Base-by-base conservation (phyloP, 1,140 invertebrate species). In the Cryptotermes secundus region DNA sequence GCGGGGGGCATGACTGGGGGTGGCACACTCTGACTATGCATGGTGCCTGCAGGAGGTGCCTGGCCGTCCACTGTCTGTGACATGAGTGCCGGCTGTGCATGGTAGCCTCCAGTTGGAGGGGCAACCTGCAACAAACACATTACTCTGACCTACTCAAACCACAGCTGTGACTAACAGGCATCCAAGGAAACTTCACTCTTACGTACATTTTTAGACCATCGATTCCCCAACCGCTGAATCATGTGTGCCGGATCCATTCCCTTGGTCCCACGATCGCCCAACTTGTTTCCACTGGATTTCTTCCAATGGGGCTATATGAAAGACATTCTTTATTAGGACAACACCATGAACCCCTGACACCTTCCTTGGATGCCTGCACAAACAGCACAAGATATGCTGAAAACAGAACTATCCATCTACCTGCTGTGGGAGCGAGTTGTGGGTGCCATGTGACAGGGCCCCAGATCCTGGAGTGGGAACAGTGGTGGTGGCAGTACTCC, bases 1-100 rank as follows among this genome's bases (percentile, higher is more conserved):
- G 94, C 91, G 53, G 94, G 94, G 85, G 94, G 93, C 89, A 95
- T 91, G 16, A 94, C 94, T 22, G 92, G 83, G 31, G 83, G 84
- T 59, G 86, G 80, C 80, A 85, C 84, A 53, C 34, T 42, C 81
- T 83, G 85, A 86, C 83, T 84, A 80, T 84, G 83, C 2, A 84
- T 35, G 31, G 38, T 36, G 34, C 83, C 83, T 79, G 80, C 53
- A 79, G 80, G 34, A 36, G 38, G 81, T 82, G 35, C 36, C 53
- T 86, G 85, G 19, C 85, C 85, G 42, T 86, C 85, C 86, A 86
- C n/a, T 49, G 34, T 65, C 81, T 84, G 83, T 19, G 83, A 84
- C 79, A 81, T 31, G 34, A 72, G 42, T 53, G 91, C 89, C n/a
- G 91, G 90, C 85, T 91, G 91, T 42, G 91, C 89, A 85, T 92